Base-by-base conservation (phyloP, 2,113 vertebrate species). In the Prunella himalayana region DNA sequence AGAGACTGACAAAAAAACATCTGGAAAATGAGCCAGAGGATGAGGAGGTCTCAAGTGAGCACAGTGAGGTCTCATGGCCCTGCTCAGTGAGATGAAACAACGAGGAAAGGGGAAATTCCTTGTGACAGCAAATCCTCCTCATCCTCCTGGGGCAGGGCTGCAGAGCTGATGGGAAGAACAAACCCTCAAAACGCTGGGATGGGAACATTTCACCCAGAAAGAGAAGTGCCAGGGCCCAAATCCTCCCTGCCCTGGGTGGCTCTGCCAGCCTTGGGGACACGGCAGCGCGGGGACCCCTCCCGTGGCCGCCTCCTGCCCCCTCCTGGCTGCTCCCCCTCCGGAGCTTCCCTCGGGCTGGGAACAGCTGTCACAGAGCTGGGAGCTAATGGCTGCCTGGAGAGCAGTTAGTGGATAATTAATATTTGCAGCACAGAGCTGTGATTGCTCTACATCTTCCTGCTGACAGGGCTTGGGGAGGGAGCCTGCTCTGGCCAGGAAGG, bases 331-430 rank as follows among this genome's bases (percentile, higher is more conserved):
- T 95, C 59, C 71, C 86, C 41, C 86, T 51, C 28, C 0, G 1
- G 63, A 88, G 77, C 69, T 21, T 66, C 92, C 95, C 94, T 72
- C 15, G 80, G 82, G 95, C 75, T 77, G 82, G 92, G 96, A 97
- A 97, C 98, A 98, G 98, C 97, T 98, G 97, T 94, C 80, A n/a
- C 95, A 92, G 95, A 97, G 96, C 97, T 49, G 97, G 60, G 97
- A 71, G 35, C 44, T 95, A 97, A 97, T 97, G 97, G 92, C 97
- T 95, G 97, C 97, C 98, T 97, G 95, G 98, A 97, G 98, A 98
- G 98, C 97, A 97, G 97, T 98, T 98, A 98, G 97, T 79, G 95
- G 97, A 98, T 98, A 98, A 98, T 98, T 98, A 98, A 98, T 98
- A 98, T 98, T 97, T 98, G 97, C 95, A 76, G 98, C 97, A 95